These are phyloP conservation scores for Microtus californicus DNA, from an alignment of 2,797 vertebrate genomes.

Conservation along the genomic window DNA sequence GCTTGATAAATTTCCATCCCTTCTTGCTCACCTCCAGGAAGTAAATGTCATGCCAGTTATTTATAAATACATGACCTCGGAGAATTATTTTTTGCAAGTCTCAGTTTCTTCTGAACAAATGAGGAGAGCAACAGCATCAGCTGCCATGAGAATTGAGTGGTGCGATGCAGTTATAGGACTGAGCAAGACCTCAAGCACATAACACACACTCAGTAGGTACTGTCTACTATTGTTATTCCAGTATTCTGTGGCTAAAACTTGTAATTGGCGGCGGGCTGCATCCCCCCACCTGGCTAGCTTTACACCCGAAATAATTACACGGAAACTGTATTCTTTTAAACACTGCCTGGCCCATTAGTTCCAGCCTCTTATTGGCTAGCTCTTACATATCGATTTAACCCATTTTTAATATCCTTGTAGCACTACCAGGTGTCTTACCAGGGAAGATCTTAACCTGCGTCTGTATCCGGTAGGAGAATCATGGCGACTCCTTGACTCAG, in stretches of 20 bases:
- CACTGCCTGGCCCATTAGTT: too few species aligned
- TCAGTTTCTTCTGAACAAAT: slow-evolving; percentile 33
- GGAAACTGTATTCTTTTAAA: too few species aligned
- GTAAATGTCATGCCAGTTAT: background rate
- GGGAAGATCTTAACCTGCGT: too few species aligned
- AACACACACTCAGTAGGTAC: background rate
- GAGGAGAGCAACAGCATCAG: background rate
- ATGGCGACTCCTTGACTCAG: too few species aligned
- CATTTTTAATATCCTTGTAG: too few species aligned
- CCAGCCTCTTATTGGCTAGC: too few species aligned
- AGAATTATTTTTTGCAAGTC: background rate
- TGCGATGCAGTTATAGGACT: background rate
- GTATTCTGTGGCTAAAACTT: background rate
- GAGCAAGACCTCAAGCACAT: background rate
- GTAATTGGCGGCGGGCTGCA: too few species aligned
- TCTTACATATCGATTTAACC: too few species aligned
- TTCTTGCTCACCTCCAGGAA: background rate
- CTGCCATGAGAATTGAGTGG: slow-evolving; percentile 8
- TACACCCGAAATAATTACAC: too few species aligned
- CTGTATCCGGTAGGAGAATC: too few species aligned
- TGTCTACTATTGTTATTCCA: background rate
- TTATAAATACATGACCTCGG: background rate
- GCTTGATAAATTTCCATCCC: background rate
- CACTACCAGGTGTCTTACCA: too few species aligned
- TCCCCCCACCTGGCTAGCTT: too few species aligned